Evolutionary conservation across 2,113 vertebrate species (phyloP).

Genomic region (Calypte anna): DNA sequence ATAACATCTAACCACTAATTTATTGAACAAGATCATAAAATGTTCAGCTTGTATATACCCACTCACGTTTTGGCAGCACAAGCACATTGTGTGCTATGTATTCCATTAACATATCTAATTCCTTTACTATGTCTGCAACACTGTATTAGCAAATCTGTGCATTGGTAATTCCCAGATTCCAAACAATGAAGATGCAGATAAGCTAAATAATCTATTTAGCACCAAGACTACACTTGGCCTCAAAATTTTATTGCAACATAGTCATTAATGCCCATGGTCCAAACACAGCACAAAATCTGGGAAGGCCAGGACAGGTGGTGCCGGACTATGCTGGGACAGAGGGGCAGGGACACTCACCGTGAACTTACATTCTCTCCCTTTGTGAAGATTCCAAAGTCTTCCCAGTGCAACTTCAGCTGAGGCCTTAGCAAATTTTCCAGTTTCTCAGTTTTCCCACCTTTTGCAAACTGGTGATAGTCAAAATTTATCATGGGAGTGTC

Average conservation of each 20-base stretch:
- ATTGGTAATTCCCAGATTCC: not conserved
- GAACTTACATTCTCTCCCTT: constrained; percentile 71
- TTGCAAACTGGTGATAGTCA: constrained; percentile 81
- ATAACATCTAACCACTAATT: not conserved
- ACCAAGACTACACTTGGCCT: not conserved
- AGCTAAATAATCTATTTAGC: not conserved
- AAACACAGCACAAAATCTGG: not conserved
- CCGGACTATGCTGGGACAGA: not conserved
- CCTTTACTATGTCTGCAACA: not conserved
- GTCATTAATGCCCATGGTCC: not conserved
- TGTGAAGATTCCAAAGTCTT: constrained; percentile 79
- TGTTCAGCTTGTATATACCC: not conserved
- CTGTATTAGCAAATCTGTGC: not conserved
- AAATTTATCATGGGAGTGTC: constrained; percentile 88
- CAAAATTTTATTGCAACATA: not conserved
- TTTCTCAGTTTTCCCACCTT: constrained; percentile 81
- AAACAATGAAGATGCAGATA: not conserved
- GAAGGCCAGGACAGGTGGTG: not conserved
- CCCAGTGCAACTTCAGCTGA: constrained; percentile 80
- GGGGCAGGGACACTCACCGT: constrained; percentile 73
- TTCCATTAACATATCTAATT: not conserved
- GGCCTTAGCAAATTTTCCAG: constrained; percentile 78
- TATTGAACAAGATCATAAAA: constrained; percentile 1
- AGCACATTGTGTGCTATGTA: not conserved
- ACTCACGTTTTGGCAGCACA: not conserved